Evolutionary conservation across 2,888 invertebrate genomes (phyloP), one percentile per base, ranked within the genome.

Genomic region (Drosophila monieri): DNA sequence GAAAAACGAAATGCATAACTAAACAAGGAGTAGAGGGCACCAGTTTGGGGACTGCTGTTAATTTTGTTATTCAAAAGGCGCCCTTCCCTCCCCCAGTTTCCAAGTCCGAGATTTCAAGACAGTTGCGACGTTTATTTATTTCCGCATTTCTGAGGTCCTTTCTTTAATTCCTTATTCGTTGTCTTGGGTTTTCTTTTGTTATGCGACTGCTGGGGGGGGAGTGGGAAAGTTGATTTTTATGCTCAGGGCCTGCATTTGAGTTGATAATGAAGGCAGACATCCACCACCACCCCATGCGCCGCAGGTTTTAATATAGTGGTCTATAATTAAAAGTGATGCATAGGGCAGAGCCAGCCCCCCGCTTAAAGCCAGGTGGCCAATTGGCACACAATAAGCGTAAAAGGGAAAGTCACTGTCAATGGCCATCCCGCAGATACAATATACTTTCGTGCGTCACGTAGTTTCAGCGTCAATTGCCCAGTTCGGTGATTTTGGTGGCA

Each of bases 41-140:
- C 43, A 53, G 48, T 53, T 53, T 49, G 37, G 55, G 32, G 60
- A 21, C 41, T 76, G 76, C 78, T 83, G 86, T 84, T 90, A 89
- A 89, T 90, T 90, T 90, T 89, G 89, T 89, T 90, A 90, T 90
- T 89, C 90, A 89, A 90, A 89, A 89, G 83, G 88, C 77, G 81
- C 78, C 81, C 76, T 72, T 56, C 57, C 81, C 76, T 72, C 54
- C 57, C 37, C 15, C 64, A 35, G 10, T 44, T 35, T 21, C 6
- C n/a, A 32, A 41, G 66, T 75, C 72, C 67, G 70, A 58, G 77
- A 72, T 77, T 67, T 52, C 12, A 49, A 35, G 32, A 73, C 66
- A 67, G 56, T 68, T 85, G 84, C 87, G 89, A 90, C 88, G 89
- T 90, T 90, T 91, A 90, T 90, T 90, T 90, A 90, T 90, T 90